A percentile compares a stretch with the other conserved stretches of the same genome.
Conservation (phyloP, 1,140 invertebrate species). For the Drosophila eugracilis region DNA sequence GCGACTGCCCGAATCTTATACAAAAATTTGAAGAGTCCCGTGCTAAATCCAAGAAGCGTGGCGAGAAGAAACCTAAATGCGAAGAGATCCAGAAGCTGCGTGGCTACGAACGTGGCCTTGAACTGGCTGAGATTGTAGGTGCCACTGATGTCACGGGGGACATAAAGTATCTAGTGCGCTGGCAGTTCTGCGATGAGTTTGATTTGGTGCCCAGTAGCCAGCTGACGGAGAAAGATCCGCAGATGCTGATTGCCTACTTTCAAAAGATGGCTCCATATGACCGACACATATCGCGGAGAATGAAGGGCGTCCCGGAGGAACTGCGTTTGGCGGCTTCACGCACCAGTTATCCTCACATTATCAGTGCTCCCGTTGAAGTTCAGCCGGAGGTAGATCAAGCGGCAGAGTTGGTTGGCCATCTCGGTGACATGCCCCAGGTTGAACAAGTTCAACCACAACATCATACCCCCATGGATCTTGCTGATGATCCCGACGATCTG, state of each 20-base stretch:
- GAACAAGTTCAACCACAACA: slow-evolving; percentile 31
- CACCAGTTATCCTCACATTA: slow-evolving; percentile 41
- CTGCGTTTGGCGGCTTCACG: slow-evolving; percentile 44
- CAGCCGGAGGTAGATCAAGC: slow-evolving; percentile 14
- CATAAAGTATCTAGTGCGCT: slow-evolving; percentile 75
- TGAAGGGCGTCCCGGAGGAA: slow-evolving; percentile 73
- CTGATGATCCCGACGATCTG: slow-evolving; percentile 40
- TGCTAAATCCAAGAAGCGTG: slow-evolving; percentile 87
- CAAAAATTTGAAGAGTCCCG: slow-evolving; percentile 93
- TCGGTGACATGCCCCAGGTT: slow-evolving; percentile 13
- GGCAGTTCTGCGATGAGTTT: slow-evolving; percentile 79
- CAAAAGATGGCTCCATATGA: slow-evolving; percentile 76
- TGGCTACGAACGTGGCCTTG: slow-evolving; percentile 94
- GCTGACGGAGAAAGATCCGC: slow-evolving; percentile 70
- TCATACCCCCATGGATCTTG: slow-evolving; percentile 42
- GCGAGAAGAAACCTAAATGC: slow-evolving; percentile 84
- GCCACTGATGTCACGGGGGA: slow-evolving; percentile 86
- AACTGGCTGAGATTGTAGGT: slow-evolving; percentile 96
- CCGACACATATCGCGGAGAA: slow-evolving; percentile 56
- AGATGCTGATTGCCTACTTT: slow-evolving; percentile 77
- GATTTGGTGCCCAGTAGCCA: slow-evolving; percentile 68
- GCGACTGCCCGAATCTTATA: slow-evolving; percentile 97
- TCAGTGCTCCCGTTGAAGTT: slow-evolving; percentile 22
- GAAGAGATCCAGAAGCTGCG: slow-evolving; percentile 81
- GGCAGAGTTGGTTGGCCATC: background rate